Evolutionary conservation across 2,113 vertebrate genomes (phyloP).

Genomic region (Picathartes gymnocephalus): DNA sequence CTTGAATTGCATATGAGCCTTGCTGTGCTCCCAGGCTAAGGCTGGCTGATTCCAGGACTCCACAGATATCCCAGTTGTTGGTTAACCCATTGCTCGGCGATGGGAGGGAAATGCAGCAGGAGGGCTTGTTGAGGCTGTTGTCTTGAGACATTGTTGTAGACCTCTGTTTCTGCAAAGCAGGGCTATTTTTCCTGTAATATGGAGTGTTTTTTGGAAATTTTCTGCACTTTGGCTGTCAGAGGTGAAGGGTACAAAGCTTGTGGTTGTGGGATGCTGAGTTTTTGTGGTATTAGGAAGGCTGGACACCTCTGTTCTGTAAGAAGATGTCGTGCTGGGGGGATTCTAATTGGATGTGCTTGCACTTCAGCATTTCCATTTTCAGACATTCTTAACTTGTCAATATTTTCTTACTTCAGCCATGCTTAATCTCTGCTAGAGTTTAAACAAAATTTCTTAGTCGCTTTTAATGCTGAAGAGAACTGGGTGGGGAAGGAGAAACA

Average conservation of each 20-base stretch:
- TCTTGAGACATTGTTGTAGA: background rate
- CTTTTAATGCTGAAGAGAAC: background rate
- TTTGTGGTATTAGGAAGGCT: background rate
- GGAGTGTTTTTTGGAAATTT: background rate
- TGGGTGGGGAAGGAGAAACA: background rate
- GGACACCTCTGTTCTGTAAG: background rate
- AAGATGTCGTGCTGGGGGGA: background rate
- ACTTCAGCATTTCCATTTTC: slow-evolving; percentile 4
- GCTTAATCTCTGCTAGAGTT: slow-evolving; percentile 19
- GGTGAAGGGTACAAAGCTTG: background rate
- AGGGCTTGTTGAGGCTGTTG: background rate
- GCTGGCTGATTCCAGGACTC: background rate
- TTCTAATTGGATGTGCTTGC: background rate
- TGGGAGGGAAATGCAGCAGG: background rate
- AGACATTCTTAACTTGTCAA: background rate
- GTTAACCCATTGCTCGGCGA: background rate
- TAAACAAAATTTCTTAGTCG: background rate
- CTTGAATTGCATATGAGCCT: background rate
- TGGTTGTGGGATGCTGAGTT: background rate
- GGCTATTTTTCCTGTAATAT: background rate
- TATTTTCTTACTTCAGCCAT: background rate
- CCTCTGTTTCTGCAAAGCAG: background rate
- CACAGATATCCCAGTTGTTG: background rate
- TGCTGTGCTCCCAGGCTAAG: background rate
- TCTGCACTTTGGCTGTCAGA: background rate